A percentile compares a stretch with the other conserved stretches of the same genome.
Conservation (phyloP, 2,113 vertebrate species). For the Ranitomeya imitator region DNA sequence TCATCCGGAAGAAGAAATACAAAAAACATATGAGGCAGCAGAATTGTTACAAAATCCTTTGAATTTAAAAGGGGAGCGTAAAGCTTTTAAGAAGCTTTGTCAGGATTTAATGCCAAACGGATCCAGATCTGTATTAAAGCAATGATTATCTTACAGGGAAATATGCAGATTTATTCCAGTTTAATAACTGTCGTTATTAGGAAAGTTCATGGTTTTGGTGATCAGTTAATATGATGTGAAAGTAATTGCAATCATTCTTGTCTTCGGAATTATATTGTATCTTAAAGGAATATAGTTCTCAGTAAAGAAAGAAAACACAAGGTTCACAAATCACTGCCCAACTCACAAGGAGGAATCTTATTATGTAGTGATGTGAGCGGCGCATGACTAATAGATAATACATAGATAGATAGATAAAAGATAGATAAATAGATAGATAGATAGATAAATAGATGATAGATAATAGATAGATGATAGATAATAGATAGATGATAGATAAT, state of each 20-base stretch:
- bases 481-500: too few relatives aligned
- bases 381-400: too few relatives aligned
- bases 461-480: too few relatives aligned
- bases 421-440: too few relatives aligned
- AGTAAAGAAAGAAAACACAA: background rate
- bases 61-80: slow-evolving; percentile 67
- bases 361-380: too few relatives aligned
- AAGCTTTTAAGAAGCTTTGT: slow-evolving; percentile 64
- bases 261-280: background rate
- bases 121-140: slow-evolving; percentile 60
- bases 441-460: too few relatives aligned
- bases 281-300: background rate
- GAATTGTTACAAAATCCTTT: slow-evolving; percentile 63
- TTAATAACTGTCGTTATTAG: slow-evolving; percentile 45
- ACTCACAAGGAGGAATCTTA: too few relatives aligned
- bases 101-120: slow-evolving; percentile 60
- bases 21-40: slow-evolving; percentile 36
- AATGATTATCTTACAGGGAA: slow-evolving; percentile 43
- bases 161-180: slow-evolving; percentile 36
- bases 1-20: slow-evolving; percentile 37
- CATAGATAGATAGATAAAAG: too few relatives aligned
- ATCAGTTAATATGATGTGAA: slow-evolving; percentile 5
- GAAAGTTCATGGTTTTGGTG: slow-evolving; percentile 37
- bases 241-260: slow-evolving; percentile 17
- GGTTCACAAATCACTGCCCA: background rate